Percentiles rank a stretch among this genome's conserved stretches.
Evolutionary conservation across 2,888 invertebrate genomes (phyloP).

Genomic region (Papilio demoleus): DNA sequence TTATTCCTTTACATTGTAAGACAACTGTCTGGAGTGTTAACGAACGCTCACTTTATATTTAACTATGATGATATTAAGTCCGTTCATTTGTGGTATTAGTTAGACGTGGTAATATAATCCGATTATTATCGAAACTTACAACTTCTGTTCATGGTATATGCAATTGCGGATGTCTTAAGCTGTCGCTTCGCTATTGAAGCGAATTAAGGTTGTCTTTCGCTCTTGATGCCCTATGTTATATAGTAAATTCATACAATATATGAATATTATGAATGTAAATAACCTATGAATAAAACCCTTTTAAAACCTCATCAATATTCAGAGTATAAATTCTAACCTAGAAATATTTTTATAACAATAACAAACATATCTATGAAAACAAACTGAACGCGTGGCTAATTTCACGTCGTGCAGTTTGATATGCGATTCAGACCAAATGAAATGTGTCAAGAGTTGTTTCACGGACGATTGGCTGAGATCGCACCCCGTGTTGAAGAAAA

Average conservation of each 20-base stretch:
- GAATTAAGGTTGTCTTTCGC: too few relatives aligned
- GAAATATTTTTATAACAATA: conserved; percentile 10
- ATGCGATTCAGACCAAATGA: conserved; percentile 69
- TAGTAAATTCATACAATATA: too few relatives aligned
- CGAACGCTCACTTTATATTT: conserved; percentile 23
- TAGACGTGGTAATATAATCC: background rate
- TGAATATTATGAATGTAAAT: background rate
- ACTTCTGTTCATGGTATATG: too few relatives aligned
- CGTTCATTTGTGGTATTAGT: conserved; percentile 1
- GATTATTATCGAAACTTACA: background rate
- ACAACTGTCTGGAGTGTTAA: conserved; percentile 25
- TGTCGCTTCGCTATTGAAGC: too few relatives aligned
- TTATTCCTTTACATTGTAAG: conserved; percentile 26
- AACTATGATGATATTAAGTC: background rate
- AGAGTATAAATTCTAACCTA: conserved; percentile 13
- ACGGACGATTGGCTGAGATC: conserved; percentile 68
- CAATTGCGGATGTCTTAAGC: too few relatives aligned
- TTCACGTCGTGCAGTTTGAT: conserved; percentile 58
- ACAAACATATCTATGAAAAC: conserved; percentile 34
- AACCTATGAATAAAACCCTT: background rate
- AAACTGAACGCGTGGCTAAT: conserved; percentile 38
- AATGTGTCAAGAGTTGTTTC: conserved; percentile 78
- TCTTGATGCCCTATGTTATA: too few relatives aligned
- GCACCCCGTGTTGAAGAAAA: conserved; percentile 49
- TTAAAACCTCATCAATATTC: conserved; percentile 21